Conservation (phyloP, 2,888 invertebrate genomes). For the Melinaea menophilus region DNA sequence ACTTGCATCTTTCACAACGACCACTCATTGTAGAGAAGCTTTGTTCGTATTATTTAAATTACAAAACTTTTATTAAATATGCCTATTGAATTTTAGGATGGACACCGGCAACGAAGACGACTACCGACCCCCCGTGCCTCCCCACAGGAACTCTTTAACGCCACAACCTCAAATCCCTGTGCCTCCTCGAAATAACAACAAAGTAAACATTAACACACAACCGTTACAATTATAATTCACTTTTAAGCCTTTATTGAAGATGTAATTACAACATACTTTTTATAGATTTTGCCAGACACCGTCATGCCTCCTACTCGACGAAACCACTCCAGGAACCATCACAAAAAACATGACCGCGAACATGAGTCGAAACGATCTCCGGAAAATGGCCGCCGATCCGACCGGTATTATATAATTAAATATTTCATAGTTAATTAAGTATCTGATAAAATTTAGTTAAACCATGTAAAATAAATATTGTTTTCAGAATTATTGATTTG, state of each 20-base stretch:
- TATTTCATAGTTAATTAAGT: not conserved
- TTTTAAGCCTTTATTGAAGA: not conserved
- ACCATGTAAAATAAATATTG: constrained; percentile 1
- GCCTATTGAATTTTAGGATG: constrained; percentile 49
- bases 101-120: constrained; percentile 73
- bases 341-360: constrained; percentile 70
- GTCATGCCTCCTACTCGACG: constrained; percentile 74
- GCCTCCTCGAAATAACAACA: constrained; percentile 67
- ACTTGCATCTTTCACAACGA: constrained; percentile 35
- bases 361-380: constrained; percentile 65
- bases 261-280: constrained; percentile 13
- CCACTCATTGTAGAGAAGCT: constrained; percentile 27
- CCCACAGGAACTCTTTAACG: constrained; percentile 85
- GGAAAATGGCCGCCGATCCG: constrained; percentile 65
- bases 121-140: constrained; percentile 93
- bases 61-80: constrained; percentile 16
- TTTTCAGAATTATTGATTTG: constrained; percentile 72
- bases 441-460: not conserved
- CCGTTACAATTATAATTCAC: not conserved
- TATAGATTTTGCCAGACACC: constrained; percentile 68
- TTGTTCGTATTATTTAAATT: not conserved
- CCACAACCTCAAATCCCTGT: constrained; percentile 57
- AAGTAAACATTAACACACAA: constrained; percentile 48
- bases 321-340: constrained; percentile 66
- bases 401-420: constrained; percentile 48